Percentiles rank a stretch among this genome's conserved stretches.
phyloP scores from a whole-genome alignment of 2,797 vertebrate genomes.

The Macropodus opercularis region DNA sequence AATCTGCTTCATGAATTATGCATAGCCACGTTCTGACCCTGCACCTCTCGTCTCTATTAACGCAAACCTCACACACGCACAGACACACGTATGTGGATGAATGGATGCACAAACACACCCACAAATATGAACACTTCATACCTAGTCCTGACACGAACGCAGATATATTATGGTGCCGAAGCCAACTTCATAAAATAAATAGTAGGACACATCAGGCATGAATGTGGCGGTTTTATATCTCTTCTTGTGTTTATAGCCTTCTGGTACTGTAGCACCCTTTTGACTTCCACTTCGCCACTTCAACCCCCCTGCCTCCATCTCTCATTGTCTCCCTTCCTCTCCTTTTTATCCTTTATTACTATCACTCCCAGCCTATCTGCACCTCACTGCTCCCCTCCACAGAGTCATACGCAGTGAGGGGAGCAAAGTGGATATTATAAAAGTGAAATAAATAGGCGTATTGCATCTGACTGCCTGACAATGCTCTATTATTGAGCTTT shows the following conservation, averaged over 20 bases:
- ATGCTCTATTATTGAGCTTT: slow-evolving; percentile 39
- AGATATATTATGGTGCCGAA: slow-evolving; percentile 40
- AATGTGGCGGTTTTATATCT: slow-evolving; percentile 43
- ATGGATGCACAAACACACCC: slow-evolving; percentile 10
- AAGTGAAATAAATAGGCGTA: slow-evolving; percentile 58
- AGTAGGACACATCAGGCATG: slow-evolving; percentile 10
- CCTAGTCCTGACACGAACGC: slow-evolving; percentile 22
- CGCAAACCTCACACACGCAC: slow-evolving; percentile 67
- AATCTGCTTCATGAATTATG: slow-evolving; percentile 84
- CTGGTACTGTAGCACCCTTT: slow-evolving; percentile 70
- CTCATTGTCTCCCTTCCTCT: slow-evolving; percentile 67
- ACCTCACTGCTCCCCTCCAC: slow-evolving; percentile 51
- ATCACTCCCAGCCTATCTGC: slow-evolving; percentile 75
- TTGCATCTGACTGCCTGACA: slow-evolving; percentile 40
- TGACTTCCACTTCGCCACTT: slow-evolving; percentile 53
- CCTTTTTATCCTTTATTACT: slow-evolving; percentile 69
- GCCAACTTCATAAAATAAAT: slow-evolving; percentile 34
- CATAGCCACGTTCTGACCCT: slow-evolving; percentile 78
- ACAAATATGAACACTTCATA: slow-evolving; percentile 45
- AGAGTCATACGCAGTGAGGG: slow-evolving; percentile 35
- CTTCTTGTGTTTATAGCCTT: slow-evolving; percentile 49
- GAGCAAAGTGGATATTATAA: slow-evolving; percentile 56
- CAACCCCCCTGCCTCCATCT: slow-evolving; percentile 45
- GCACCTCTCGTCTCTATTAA: slow-evolving; percentile 83
- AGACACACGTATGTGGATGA: slow-evolving; percentile 22